A percentile compares a stretch with the other conserved stretches of the same genome.
These are phyloP conservation scores for Formicarius rufipectus DNA, from an alignment of 2,113 vertebrate species.

Conservation along the genomic window DNA sequence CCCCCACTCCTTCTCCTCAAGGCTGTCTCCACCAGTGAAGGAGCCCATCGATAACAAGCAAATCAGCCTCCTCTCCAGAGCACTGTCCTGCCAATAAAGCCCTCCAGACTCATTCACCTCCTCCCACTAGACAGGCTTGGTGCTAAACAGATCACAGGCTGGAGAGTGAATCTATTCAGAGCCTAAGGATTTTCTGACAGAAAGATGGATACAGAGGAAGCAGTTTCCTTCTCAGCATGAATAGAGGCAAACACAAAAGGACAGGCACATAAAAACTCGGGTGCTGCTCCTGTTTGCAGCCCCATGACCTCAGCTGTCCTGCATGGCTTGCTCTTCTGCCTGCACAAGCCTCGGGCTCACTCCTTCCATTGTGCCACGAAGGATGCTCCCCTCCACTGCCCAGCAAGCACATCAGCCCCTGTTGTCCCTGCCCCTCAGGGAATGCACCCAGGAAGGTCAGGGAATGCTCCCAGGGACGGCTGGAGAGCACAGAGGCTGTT, in stretches of 20 bases:
- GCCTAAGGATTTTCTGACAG: conserved; percentile 55
- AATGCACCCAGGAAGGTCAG: too few species aligned
- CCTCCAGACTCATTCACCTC: neutral
- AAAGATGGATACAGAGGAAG: conserved; percentile 17
- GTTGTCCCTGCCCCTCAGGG: fast-evolving
- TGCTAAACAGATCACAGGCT: conserved; percentile 8
- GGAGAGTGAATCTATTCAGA: conserved; percentile 15
- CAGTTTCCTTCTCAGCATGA: neutral
- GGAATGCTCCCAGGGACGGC: neutral
- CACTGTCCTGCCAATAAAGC: conserved; percentile 2
- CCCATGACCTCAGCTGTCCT: neutral
- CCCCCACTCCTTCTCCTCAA: neutral
- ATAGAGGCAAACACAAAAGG: neutral
- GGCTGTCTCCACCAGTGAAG: neutral
- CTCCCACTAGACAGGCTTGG: neutral
- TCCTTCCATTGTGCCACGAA: neutral
- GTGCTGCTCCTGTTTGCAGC: neutral
- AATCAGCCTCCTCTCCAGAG: neutral
- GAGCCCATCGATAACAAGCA: neutral
- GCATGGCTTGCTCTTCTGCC: neutral
- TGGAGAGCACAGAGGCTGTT: neutral
- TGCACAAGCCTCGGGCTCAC: neutral
- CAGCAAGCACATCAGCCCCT: fast-evolving
- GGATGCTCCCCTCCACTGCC: neutral
- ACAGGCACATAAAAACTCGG: neutral